A percentile compares a stretch with the other conserved stretches of the same genome.
phyloP scores from a whole-genome alignment of 2,888 invertebrate genomes.

The Hipparchia sbordonii region DNA sequence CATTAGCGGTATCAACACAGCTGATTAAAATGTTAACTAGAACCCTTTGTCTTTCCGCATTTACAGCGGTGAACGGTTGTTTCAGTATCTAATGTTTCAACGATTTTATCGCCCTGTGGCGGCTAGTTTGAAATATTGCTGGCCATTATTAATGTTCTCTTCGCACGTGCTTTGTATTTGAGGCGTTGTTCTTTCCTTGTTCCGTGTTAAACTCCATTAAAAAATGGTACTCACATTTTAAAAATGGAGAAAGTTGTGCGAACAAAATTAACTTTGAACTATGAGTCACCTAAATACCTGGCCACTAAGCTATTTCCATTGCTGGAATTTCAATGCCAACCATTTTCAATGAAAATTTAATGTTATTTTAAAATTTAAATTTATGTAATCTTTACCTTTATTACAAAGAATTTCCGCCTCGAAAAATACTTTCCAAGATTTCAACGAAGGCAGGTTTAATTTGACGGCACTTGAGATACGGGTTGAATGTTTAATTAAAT shows the following conservation, averaged over 20 bases:
- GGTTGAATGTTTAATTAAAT: constrained; percentile 29
- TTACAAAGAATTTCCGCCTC: constrained; percentile 28
- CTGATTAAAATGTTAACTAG: constrained; percentile 72
- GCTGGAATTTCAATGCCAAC: constrained; percentile 3
- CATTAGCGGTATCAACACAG: constrained; percentile 59
- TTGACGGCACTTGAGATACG: constrained; percentile 29
- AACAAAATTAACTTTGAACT: constrained; percentile 4
- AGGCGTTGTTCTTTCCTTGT: constrained; percentile 10
- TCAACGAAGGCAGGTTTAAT: constrained; percentile 25
- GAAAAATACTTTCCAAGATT: constrained; percentile 30
- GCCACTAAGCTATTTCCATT: not conserved
- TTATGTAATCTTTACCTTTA: constrained; percentile 21
- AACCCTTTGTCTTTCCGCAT: constrained; percentile 43
- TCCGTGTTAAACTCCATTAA: constrained; percentile 18
- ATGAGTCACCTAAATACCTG: constrained; percentile 9
- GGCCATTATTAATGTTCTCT: constrained; percentile 28
- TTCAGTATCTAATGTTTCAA: constrained; percentile 30
- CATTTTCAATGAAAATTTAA: constrained; percentile 4
- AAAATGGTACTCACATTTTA: constrained; percentile 1
- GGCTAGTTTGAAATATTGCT: constrained; percentile 29
- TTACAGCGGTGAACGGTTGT: constrained; percentile 26
- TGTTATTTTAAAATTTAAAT: constrained; percentile 24
- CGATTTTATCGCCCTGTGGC: constrained; percentile 25
- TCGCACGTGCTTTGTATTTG: constrained; percentile 26
- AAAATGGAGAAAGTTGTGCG: constrained; percentile 5